Conservation (phyloP, 2,113 vertebrate species). For the Numenius arquata region DNA sequence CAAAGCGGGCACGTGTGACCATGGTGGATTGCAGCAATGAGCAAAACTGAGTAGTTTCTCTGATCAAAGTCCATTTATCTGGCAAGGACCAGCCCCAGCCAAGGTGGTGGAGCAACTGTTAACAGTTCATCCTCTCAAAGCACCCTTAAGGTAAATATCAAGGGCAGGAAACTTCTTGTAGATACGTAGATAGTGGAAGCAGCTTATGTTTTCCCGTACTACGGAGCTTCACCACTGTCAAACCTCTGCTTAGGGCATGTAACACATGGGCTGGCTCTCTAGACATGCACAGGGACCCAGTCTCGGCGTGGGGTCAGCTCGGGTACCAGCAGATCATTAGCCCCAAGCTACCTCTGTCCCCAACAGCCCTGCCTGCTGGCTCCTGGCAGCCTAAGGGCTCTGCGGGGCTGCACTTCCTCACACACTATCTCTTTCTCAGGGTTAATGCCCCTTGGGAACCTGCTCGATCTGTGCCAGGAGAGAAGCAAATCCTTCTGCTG, state of each 20-base stretch:
- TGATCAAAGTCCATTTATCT: neutral
- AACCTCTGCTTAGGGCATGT: neutral
- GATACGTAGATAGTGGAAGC: neutral
- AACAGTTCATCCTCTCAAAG: neutral
- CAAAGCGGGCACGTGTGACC: rapidly evolving
- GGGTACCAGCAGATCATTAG: neutral
- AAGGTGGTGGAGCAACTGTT: neutral
- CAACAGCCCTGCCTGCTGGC: neutral
- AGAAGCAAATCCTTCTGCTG: neutral
- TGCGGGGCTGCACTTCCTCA: rapidly evolving
- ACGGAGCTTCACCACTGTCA: neutral
- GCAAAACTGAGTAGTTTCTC: neutral
- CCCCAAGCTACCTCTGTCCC: rapidly evolving
- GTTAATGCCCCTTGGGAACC: neutral
- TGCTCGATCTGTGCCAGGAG: neutral
- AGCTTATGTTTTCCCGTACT: neutral
- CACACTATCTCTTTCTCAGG: neutral
- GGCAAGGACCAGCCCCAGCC: neutral
- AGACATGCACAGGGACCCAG: neutral
- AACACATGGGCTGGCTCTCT: rapidly evolving
- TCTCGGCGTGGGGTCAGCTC: neutral
- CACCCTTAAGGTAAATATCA: neutral
- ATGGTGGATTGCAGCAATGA: neutral
- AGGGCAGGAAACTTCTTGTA: neutral
- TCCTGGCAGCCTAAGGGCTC: neutral